phyloP scores from a whole-genome alignment of 2,888 invertebrate species.

The Panopea generosa region DNA sequence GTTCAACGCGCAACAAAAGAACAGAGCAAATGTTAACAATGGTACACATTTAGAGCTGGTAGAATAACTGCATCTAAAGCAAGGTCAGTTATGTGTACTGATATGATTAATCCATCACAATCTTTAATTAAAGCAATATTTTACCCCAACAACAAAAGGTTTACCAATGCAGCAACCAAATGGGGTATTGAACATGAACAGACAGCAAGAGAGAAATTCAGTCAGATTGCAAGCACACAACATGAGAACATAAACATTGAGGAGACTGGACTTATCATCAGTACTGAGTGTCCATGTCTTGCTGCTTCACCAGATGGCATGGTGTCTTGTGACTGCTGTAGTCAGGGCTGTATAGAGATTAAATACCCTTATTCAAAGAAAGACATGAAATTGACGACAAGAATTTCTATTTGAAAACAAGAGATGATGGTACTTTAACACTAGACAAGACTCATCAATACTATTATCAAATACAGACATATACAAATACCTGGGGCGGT shows the following conservation, averaged over 20 bases:
- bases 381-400: background rate
- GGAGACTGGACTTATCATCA: slow-evolving; percentile 9
- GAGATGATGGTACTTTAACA: background rate
- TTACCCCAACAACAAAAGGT: background rate
- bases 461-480: slow-evolving; percentile 31
- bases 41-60: slow-evolving; percentile 13
- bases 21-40: background rate
- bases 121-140: slow-evolving; percentile 6
- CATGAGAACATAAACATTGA: slow-evolving; percentile 13
- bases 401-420: background rate
- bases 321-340: slow-evolving; percentile 29
- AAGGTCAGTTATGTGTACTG: slow-evolving; percentile 8
- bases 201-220: background rate
- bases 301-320: slow-evolving; percentile 27
- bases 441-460: slow-evolving; percentile 13
- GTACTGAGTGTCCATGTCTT: slow-evolving; percentile 5
- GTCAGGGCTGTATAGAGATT: slow-evolving; percentile 1
- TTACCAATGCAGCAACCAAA: slow-evolving; percentile 3
- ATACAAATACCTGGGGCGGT: too few species aligned
- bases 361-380: slow-evolving; percentile 22
- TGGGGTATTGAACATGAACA: slow-evolving; percentile 27
- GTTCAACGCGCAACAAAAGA: slow-evolving; percentile 1
- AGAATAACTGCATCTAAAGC: slow-evolving; percentile 27
- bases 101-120: slow-evolving; percentile 7
- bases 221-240: background rate